A percentile compares a stretch with the other conserved stretches of the same genome.
Evolutionary conservation across 2,888 invertebrate genomes (phyloP).

Genomic region (Arenicola marina): DNA sequence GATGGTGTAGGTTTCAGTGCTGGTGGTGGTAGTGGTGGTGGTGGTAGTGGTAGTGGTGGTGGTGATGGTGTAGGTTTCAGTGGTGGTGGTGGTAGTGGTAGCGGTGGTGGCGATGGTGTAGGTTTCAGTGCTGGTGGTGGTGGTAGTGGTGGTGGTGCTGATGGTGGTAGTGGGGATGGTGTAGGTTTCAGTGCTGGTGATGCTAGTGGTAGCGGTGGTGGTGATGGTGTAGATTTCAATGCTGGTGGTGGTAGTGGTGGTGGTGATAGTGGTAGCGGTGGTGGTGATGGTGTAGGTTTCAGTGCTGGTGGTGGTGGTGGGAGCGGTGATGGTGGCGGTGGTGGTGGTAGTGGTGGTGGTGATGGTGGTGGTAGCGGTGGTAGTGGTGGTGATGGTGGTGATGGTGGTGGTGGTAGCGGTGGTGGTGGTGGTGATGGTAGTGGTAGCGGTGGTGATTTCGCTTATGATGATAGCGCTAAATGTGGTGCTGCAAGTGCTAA

Average conservation of each 20-base stretch:
- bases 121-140: constrained; percentile 21
- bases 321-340: constrained; percentile 11
- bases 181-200: neutral
- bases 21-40: constrained; percentile 26
- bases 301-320: constrained; percentile 8
- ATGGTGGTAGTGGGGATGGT: neutral
- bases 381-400: constrained; percentile 21
- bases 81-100: constrained; percentile 24
- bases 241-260: neutral
- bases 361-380: neutral
- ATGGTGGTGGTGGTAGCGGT: constrained; percentile 40
- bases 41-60: constrained; percentile 24
- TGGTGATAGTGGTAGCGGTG: neutral
- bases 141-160: constrained; percentile 2
- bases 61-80: constrained; percentile 20
- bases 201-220: neutral
- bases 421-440: constrained; percentile 33
- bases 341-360: constrained; percentile 4
- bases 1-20: constrained; percentile 16
- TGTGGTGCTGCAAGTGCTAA: neutral
- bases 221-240: neutral
- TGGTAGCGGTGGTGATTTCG: constrained; percentile 29
- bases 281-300: constrained; percentile 15
- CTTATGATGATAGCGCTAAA: neutral
- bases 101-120: constrained; percentile 17